Evolutionary conservation across 1,140 invertebrate species (phyloP).

Genomic region (Oryzaephilus surinamensis): DNA sequence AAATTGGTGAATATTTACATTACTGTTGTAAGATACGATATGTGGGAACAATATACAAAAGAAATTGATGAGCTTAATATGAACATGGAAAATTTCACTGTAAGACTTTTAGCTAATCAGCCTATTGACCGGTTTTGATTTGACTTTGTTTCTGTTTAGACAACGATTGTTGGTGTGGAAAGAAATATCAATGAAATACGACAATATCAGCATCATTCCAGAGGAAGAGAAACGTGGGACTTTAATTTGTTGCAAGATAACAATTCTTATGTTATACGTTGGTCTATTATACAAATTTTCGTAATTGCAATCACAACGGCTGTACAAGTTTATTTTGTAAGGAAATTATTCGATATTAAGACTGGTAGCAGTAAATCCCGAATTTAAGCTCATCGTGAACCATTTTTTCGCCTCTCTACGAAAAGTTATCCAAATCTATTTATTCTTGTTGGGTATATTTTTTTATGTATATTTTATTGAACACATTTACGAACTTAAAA

Average conservation of each 20-base stretch:
- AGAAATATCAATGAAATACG: conserved; percentile 77
- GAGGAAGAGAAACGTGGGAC: conserved; percentile 68
- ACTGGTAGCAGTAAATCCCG: conserved; percentile 43
- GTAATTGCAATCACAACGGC: conserved; percentile 66
- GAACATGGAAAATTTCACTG: conserved; percentile 84
- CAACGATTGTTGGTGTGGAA: conserved; percentile 63
- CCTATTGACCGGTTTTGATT: not conserved
- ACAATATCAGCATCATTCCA: conserved; percentile 67
- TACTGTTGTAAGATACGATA: conserved; percentile 85
- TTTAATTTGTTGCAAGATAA: conserved; percentile 73
- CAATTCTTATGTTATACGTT: conserved; percentile 73
- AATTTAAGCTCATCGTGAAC: too few relatives aligned
- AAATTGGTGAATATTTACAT: conserved; percentile 91
- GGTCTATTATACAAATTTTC: conserved; percentile 78
- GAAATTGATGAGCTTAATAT: conserved; percentile 81
- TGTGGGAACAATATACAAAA: conserved; percentile 86
- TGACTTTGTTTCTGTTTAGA: conserved; percentile 54
- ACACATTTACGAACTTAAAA: too few relatives aligned
- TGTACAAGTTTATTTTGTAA: conserved; percentile 78
- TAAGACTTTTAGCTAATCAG: conserved; percentile 37
- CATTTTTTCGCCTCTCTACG: too few relatives aligned
- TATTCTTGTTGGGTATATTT: too few relatives aligned
- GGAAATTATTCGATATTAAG: conserved; percentile 75
- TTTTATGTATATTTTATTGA: conserved; percentile 8
- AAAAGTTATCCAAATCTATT: too few relatives aligned